Evolutionary conservation across 2,888 invertebrate genomes (phyloP).

Genomic region (Eustalomyia histrio): DNA sequence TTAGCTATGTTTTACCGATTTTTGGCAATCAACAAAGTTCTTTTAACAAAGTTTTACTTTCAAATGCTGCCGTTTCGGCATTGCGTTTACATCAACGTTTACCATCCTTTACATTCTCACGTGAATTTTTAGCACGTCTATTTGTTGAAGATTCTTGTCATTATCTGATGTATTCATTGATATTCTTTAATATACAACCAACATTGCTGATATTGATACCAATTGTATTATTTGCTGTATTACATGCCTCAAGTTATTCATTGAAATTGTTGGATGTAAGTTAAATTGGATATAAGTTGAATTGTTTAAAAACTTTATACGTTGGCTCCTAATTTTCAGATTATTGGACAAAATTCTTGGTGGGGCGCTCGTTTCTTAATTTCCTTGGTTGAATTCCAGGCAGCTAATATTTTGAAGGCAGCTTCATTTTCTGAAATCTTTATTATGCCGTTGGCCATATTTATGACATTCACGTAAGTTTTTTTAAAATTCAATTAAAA

Average conservation of each 20-base stretch:
- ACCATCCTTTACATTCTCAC: constrained; percentile 89
- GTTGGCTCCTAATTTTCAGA: constrained; percentile 81
- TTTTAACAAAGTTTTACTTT: constrained; percentile 94
- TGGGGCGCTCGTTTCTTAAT: constrained; percentile 93
- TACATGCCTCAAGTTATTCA: constrained; percentile 96
- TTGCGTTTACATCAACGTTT: constrained; percentile 96
- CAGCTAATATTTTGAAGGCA: constrained; percentile 92
- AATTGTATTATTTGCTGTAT: constrained; percentile 92
- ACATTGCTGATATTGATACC: constrained; percentile 94
- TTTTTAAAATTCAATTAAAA: no score
- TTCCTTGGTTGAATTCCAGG: constrained; percentile 93
- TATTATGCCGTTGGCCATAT: constrained; percentile 89
- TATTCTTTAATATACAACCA: constrained; percentile 95
- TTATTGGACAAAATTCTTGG: constrained; percentile 94
- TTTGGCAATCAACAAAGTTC: constrained; percentile 90
- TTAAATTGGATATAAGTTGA: constrained; percentile 74
- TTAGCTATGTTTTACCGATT: constrained; percentile 92
- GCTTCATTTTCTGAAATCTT: constrained; percentile 97
- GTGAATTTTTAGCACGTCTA: constrained; percentile 90
- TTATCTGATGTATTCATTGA: constrained; percentile 96
- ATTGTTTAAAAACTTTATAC: no score
- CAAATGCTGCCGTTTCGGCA: constrained; percentile 96
- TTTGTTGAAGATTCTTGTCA: constrained; percentile 96
- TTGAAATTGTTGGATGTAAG: constrained; percentile 94
- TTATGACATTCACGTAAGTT: constrained; percentile 91